Evolutionary conservation across 2,113 vertebrate species (phyloP), one percentile per base, ranked within the genome.

Genomic region (Brienomyrus longianalis): DNA sequence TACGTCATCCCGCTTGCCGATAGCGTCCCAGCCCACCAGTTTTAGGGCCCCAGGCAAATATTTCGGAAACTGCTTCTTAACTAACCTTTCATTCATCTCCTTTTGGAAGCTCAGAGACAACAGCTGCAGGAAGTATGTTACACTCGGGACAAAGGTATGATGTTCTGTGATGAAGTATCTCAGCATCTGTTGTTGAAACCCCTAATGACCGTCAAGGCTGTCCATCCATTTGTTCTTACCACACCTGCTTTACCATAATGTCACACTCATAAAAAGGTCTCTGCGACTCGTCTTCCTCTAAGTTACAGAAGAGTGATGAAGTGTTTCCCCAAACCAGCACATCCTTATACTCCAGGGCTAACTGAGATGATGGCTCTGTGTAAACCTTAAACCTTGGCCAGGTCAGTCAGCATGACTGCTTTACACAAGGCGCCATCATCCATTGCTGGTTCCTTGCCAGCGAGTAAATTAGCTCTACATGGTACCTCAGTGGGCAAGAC

Each of bases 221-320:
- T 90, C 89, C 85, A 88, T 90, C 90, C 92, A 92, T 93, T 94
- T 92, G 92, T 92, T 90, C 89, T 66, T 62, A 91, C 45, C 93
- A 93, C 94, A 95, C 93, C 94, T 95, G 93, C 93, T 95, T 94
- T 92, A 92, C 89, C 83, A 86, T 91, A 92, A 91, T 92, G 94
- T 93, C 91, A 90, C 91, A 92, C 93, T 91, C 92, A 91, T 95
- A 93, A 95, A 95, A 93, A 8, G 0, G 27, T 90, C 93, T 93
- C 91, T 91, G 92, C 88, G 86, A 91, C 91, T 89, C 47, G n/a
- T 54, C 74, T 54, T 51, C 51, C 74, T 70, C 52, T 74, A 48
- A 89, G 54, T 84, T 23, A 62, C 35, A 56, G 17, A 48, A 89
- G 83, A 56, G n/a, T 62, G 31, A 54, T 27, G 39, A 62, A 11